A percentile compares a stretch with the other conserved stretches of the same genome.
These are phyloP conservation scores for Gymnodraco acuticeps DNA, from an alignment of 2,797 vertebrate species.

Conservation along the genomic window DNA sequence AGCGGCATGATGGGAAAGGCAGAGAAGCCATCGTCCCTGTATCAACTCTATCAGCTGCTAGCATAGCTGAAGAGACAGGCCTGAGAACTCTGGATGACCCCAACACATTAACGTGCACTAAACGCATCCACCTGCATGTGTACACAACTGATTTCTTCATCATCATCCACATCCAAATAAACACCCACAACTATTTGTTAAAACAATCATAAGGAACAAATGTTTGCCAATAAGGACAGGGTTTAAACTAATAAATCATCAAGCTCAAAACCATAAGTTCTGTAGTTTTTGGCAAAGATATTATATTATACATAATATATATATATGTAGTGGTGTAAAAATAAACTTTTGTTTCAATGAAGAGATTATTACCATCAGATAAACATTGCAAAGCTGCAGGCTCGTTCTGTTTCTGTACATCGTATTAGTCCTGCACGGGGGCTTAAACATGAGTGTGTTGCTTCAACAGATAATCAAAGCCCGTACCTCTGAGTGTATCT, in stretches of 20 bases:
- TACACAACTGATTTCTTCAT: constrained; percentile 33
- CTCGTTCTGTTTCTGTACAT: constrained; percentile 27
- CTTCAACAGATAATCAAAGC: constrained; percentile 62
- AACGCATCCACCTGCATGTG: constrained; percentile 35
- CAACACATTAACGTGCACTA: constrained; percentile 27
- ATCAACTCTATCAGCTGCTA: constrained; percentile 43
- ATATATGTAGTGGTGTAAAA: too few species aligned
- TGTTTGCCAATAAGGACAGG: neutral
- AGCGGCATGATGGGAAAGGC: constrained; percentile 32
- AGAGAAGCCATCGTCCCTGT: constrained; percentile 37
- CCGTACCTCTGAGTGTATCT: constrained; percentile 46
- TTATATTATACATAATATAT: too few species aligned
- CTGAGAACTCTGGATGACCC: constrained; percentile 66
- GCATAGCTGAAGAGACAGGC: constrained; percentile 34
- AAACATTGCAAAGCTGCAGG: constrained; percentile 11
- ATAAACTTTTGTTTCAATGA: neutral
- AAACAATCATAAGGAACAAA: constrained; percentile 20
- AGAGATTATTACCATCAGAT: neutral
- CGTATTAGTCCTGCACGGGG: neutral
- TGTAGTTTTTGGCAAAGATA: neutral
- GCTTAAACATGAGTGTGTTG: constrained; percentile 37
- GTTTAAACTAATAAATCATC: constrained; percentile 6
- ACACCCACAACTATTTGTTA: constrained; percentile 21
- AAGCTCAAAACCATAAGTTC: neutral
- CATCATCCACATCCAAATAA: constrained; percentile 33